Percentiles rank a stretch among this genome's conserved stretches.
These are phyloP conservation scores for Ganaspis sp. DNA, from an alignment of 1,140 invertebrate species.

Conservation along the genomic window DNA sequence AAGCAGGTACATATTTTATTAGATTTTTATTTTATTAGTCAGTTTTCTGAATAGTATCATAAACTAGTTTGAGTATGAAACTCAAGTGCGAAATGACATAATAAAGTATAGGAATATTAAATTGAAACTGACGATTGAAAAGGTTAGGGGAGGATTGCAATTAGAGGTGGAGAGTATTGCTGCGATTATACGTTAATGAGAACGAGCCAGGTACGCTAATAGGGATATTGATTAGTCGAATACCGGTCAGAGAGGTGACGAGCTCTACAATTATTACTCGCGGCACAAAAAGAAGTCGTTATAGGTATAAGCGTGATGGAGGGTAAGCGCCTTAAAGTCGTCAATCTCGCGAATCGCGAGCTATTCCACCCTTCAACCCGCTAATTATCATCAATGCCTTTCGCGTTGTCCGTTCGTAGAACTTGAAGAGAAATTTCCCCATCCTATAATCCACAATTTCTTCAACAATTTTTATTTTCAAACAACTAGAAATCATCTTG, in stretches of 20 bases:
- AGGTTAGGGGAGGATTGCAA: constrained; percentile 40
- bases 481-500: too few species aligned
- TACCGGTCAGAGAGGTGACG: constrained; percentile 38
- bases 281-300: constrained; percentile 54
- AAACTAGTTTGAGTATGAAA: not conserved
- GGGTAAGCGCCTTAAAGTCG: constrained; percentile 53
- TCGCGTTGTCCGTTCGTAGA: constrained; percentile 41
- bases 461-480: too few species aligned
- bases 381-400: constrained; percentile 50
- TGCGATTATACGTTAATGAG: constrained; percentile 51
- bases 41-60: too few species aligned
- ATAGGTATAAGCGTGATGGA: constrained; percentile 38
- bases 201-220: constrained; percentile 53
- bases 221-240: constrained; percentile 59
- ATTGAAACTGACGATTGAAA: not conserved
- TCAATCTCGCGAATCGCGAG: constrained; percentile 34
- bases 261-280: constrained; percentile 56
- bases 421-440: not conserved
- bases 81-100: too few species aligned
- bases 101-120: too few species aligned
- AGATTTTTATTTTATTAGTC: too few species aligned
- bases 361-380: constrained; percentile 41
- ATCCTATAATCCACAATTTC: too few species aligned
- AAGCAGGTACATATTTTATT: too few species aligned
- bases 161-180: constrained; percentile 35